Evolutionary conservation across 2,797 vertebrate genomes (phyloP).

Genomic region (Sebastes reedi): DNA sequence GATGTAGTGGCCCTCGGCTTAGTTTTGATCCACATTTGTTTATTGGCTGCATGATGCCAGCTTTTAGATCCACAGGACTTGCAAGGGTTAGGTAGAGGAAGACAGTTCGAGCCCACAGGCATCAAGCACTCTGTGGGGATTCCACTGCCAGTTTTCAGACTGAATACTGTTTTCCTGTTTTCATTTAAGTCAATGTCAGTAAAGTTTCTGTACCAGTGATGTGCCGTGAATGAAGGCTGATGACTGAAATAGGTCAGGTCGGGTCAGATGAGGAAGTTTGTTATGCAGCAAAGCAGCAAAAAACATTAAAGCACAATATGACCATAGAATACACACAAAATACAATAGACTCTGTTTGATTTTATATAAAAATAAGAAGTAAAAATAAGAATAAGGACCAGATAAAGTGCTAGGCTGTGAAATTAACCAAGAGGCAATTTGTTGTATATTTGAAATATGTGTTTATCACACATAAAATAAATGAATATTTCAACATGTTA

Average conservation of each 20-base stretch:
- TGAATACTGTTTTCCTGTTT: neutral
- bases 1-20: neutral
- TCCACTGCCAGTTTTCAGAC: neutral
- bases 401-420: neutral
- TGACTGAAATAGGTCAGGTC: neutral
- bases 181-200: neutral
- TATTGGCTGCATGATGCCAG: neutral
- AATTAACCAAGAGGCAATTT: neutral
- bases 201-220: neutral
- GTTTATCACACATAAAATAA: neutral
- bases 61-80: constrained; percentile 8
- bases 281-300: neutral
- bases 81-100: neutral
- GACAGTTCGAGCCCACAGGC: neutral
- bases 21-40: constrained; percentile 18
- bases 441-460: neutral
- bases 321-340: neutral
- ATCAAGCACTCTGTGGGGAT: neutral
- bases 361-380: neutral
- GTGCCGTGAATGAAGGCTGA: neutral
- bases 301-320: neutral
- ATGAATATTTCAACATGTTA: neutral
- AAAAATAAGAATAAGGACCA: neutral
- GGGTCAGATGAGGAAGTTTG: neutral
- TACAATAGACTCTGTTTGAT: neutral